Conservation (phyloP, 2,888 invertebrate genomes). For the Andrena minutula region DNA sequence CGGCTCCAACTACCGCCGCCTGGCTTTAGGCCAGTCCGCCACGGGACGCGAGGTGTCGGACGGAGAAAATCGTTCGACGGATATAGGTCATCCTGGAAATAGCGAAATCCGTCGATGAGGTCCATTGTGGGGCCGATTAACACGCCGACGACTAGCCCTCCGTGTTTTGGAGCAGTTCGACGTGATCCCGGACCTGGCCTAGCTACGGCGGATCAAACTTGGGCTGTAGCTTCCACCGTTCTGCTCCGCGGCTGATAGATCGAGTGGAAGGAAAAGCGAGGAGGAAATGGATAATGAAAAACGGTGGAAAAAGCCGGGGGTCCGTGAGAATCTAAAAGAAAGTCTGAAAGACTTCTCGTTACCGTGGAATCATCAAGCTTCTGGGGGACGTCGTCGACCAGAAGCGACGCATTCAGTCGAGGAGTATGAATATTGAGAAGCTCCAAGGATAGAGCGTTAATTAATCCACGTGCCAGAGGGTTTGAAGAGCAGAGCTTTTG, state of each 20-base stretch:
- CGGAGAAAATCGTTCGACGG: constrained; percentile 67
- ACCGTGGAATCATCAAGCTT: neutral
- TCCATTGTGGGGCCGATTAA: constrained; percentile 65
- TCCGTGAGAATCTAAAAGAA: neutral
- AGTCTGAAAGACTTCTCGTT: neutral
- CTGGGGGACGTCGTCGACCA: neutral
- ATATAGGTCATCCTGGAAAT: constrained; percentile 74
- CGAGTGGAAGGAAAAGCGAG: neutral
- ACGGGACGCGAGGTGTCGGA: constrained; percentile 68
- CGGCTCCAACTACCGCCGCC: constrained; percentile 46
- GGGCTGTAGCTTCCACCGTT: neutral
- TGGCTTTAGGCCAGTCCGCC: constrained; percentile 60
- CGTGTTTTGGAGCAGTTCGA: constrained; percentile 15
- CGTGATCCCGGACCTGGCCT: neutral
- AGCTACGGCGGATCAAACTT: constrained; percentile 1
- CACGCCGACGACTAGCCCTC: constrained; percentile 36
- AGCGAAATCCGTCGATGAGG: constrained; percentile 67
- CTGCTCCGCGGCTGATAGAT: neutral
- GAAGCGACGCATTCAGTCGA: constrained; percentile 16
- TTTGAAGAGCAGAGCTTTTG: neutral
- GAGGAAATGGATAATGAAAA: neutral
- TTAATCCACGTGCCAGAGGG: constrained; percentile 17
- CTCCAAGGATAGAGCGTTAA: constrained; percentile 11
- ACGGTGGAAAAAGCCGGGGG: neutral
- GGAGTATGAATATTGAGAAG: constrained; percentile 7